Base-by-base conservation (phyloP, 2,888 invertebrate species). In the Cremastobaeus sp. region DNA sequence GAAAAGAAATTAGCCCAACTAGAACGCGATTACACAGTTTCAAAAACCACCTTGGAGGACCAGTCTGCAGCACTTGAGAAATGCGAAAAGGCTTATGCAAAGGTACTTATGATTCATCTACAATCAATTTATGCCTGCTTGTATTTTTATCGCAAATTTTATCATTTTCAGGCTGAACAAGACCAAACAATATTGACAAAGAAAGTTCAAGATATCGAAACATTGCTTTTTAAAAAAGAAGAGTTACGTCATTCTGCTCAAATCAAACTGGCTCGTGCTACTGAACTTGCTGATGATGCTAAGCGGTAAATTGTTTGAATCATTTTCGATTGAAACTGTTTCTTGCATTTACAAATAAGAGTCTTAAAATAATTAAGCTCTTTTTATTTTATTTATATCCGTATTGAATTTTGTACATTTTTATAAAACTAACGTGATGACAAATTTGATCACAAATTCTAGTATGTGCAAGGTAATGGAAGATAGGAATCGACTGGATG, bases 1-100 rank as follows among this genome's bases (percentile, higher is more conserved):
- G 95, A 95, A 89, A 99, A 99, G 92, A 97, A 97, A 90, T 94
- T 97, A 87, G 90, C 93, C 79, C 96, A 96, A 89, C 93, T 98
- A 80, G 98, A 99, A 88, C 94, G 93, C 84, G 98, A 98, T 90
- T 92, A 97, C 85, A 93, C 92, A 86, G 90, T 92, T 82, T 93
- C 95, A 89, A 98, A 98, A 91, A 94, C 95, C 87, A 92, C 92
- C 83, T 92, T 98, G 84, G 94, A 95, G 81, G 93, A 95, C 88
- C 95, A 96, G 88, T 96, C 96, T 89, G 93, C 93, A 84, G 95
- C 96, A 89, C 91, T 98, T 83, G 99, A 99, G 88, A 96, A 96
- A 89, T 96, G 95, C 89, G 97, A 98, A 88, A 98, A 98, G 90
- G 91, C 92, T 79, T 91, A 94, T 84, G 92, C 94, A 81, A 90